These are phyloP conservation scores for Stenodera caucasica DNA, from an alignment of 2,888 invertebrate species.

Conservation along the genomic window DNA sequence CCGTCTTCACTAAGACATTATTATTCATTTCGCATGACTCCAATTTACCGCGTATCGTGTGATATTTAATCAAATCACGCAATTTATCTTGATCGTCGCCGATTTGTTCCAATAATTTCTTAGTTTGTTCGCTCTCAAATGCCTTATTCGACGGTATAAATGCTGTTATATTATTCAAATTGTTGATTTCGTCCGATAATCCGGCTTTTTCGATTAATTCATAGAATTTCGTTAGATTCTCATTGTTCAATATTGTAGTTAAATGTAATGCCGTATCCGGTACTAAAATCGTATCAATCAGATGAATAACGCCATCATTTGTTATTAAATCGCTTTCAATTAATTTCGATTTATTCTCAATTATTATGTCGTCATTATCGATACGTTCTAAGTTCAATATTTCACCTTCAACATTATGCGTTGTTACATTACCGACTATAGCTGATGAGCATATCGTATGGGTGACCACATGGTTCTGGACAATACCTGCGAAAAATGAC, in stretches of 20 bases:
- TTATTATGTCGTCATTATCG: constrained; percentile 59
- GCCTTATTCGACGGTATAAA: constrained; percentile 69
- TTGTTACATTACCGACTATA: constrained; percentile 59
- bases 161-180: constrained; percentile 63
- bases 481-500: constrained; percentile 58
- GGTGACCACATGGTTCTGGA: constrained; percentile 68
- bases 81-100: constrained; percentile 56
- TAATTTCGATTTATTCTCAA: constrained; percentile 63
- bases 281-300: constrained; percentile 67
- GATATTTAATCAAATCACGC: constrained; percentile 64
- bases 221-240: constrained; percentile 65
- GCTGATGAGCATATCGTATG: constrained; percentile 69
- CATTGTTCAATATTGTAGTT: constrained; percentile 59
- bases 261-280: constrained; percentile 60
- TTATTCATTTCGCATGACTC: constrained; percentile 61
- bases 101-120: constrained; percentile 51
- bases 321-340: constrained; percentile 65
- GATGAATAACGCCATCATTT: constrained; percentile 73
- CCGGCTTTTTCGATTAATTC: constrained; percentile 60
- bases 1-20: constrained; percentile 59
- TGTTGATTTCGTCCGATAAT: constrained; percentile 60
- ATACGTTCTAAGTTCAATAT: constrained; percentile 57
- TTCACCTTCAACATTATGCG: constrained; percentile 59
- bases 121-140: constrained; percentile 57
- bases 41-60: constrained; percentile 61